A percentile compares a stretch with the other conserved stretches of the same genome.
Evolutionary conservation across 2,888 invertebrate genomes (phyloP).

Genomic region (Myopa tessellatipennis): DNA sequence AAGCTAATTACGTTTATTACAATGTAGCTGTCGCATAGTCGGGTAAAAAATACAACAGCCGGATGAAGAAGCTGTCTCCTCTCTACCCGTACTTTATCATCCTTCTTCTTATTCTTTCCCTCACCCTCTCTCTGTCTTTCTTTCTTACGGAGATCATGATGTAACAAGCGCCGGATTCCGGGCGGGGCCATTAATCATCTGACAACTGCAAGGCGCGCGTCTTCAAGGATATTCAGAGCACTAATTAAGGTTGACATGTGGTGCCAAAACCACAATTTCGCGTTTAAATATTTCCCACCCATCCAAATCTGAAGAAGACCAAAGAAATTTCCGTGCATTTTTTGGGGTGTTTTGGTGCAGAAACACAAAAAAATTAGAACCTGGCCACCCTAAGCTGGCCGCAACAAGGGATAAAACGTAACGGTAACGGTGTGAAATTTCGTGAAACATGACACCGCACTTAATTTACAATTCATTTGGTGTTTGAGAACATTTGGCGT

Average conservation of each 20-base stretch:
- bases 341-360: conserved; percentile 35
- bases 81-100: neutral
- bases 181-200: conserved; percentile 55
- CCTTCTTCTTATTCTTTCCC: neutral
- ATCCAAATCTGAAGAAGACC: conserved; percentile 36
- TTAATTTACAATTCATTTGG: conserved; percentile 64
- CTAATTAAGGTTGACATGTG: conserved; percentile 63
- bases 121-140: neutral
- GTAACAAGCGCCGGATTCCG: neutral
- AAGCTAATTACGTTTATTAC: conserved; percentile 26
- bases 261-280: conserved; percentile 55
- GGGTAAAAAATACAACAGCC: neutral
- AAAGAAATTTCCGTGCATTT: conserved; percentile 19
- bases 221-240: conserved; percentile 46
- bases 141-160: neutral
- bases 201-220: conserved; percentile 51
- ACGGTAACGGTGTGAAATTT: conserved; percentile 52
- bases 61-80: neutral
- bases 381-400: conserved; percentile 5
- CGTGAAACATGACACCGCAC: conserved; percentile 60
- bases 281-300: conserved; percentile 45
- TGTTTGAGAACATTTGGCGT: conserved; percentile 42
- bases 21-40: conserved; percentile 17
- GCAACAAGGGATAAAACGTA: conserved; percentile 12
- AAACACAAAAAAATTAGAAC: conserved; percentile 28